These are phyloP conservation scores for Drosophila elegans DNA, from an alignment of 1,140 invertebrate genomes.

Conservation along the genomic window DNA sequence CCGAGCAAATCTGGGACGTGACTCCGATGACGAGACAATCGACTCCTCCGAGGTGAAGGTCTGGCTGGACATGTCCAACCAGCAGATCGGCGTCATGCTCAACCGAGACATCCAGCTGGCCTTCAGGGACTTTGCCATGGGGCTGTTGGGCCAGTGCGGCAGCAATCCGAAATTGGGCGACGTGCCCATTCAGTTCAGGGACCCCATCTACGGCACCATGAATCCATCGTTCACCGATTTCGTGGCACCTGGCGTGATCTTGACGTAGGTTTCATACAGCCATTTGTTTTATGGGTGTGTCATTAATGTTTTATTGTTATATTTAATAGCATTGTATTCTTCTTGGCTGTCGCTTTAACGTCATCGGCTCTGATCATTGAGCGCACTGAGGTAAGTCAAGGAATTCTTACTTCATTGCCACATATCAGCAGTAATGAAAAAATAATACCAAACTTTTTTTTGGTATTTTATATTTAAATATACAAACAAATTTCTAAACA, in stretches of 20 bases:
- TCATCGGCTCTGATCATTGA: slow-evolving; percentile 96
- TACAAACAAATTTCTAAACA: too few species aligned
- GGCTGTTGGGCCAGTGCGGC: slow-evolving; percentile 89
- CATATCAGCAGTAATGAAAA: too few species aligned
- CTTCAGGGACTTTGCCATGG: slow-evolving; percentile 91
- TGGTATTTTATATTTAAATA: too few species aligned
- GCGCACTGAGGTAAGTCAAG: slow-evolving; percentile 87
- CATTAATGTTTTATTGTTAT: slow-evolving; percentile 25
- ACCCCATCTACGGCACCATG: slow-evolving; percentile 94
- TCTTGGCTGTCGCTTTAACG: slow-evolving; percentile 96
- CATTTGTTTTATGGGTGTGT: slow-evolving; percentile 2
- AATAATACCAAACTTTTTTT: too few species aligned
- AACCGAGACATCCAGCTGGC: slow-evolving; percentile 92
- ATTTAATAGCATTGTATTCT: slow-evolving; percentile 94
- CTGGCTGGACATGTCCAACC: slow-evolving; percentile 96
- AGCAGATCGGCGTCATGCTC: slow-evolving; percentile 94
- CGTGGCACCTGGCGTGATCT: slow-evolving; percentile 96
- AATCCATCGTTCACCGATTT: slow-evolving; percentile 97
- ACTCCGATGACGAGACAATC: slow-evolving; percentile 91
- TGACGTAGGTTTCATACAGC: slow-evolving; percentile 89
- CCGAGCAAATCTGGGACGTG: slow-evolving; percentile 88
- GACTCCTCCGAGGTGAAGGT: slow-evolving; percentile 92
- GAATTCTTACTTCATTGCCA: not conserved
- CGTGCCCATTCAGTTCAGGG: slow-evolving; percentile 92
- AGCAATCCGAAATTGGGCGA: slow-evolving; percentile 92